Evolutionary conservation across 2,888 invertebrate species (phyloP), one percentile per base, ranked within the genome.

Genomic region (Serripes groenlandicus): DNA sequence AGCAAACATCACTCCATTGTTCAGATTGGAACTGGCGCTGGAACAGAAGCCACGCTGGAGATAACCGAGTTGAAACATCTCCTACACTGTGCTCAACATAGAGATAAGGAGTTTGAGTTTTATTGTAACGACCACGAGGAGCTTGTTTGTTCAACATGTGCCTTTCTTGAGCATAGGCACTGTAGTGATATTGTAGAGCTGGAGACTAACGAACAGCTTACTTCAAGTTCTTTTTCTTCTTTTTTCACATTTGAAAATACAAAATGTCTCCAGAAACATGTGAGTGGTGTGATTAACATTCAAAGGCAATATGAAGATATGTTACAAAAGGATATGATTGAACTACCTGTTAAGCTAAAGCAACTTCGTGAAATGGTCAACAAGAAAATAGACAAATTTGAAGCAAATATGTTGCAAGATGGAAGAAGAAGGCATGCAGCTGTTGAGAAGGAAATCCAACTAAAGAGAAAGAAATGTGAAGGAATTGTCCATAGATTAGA

Each of bases 61-160:
- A 32, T 32, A 9, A 26, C 18, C 1, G 62, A 62, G 32, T 32
- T 62, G 34, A 62, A 62, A 11, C 18, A 32, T 5, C 32, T 62
- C 9, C 2, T 62, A 18, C 62, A 62, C n/a, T 62, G 62, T 32
- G 26, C 28, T 18, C 15, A 32, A 18, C 62, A 62, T n/a, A 11
- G 9, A 26, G 32, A 62, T 18, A 62, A 62, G 15, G 18, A 62
- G 32, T 62, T 30, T 11, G 62, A 62, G 4, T 30, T 62, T 32
- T 62, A 32, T 26, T 62, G 62, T 32, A 9, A 62, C n/a, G 62
- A 62, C 5, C 62, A 62, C 34, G 32, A 62, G 15, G 62, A 62
- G n/a, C 62, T 62, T 62, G 62, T 32, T 32, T 62, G 62, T 32
- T 30, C 62, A 1, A 62, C 62, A 26, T 62, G 62, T 11, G 62